Evolutionary conservation across 2,888 invertebrate genomes (phyloP).

Genomic region (Diadromus collaris): DNA sequence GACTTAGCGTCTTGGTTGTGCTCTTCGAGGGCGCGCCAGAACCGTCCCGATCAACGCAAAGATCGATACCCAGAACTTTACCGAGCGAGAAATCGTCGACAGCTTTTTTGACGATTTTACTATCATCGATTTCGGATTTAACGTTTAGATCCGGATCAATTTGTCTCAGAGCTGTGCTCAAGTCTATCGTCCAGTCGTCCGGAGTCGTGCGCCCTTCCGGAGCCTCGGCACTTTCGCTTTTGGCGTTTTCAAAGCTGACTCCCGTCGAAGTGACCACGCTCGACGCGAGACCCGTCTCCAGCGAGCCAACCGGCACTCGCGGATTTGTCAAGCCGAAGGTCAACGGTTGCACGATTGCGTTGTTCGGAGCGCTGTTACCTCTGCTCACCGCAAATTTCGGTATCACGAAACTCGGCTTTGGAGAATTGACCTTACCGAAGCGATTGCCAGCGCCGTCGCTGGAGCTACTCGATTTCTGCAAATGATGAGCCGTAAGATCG

Average conservation of each 20-base stretch:
- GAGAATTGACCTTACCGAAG: slow-evolving; percentile 18
- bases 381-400: slow-evolving; percentile 64
- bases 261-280: neutral
- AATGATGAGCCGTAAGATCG: slow-evolving; percentile 75
- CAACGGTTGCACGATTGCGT: neutral
- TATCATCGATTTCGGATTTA: slow-evolving; percentile 6
- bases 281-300: slow-evolving; percentile 2
- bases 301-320: neutral
- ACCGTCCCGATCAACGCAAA: slow-evolving; percentile 21
- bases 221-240: slow-evolving; percentile 8
- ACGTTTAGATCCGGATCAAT: slow-evolving; percentile 15
- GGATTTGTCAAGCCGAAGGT: neutral
- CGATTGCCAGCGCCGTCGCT: slow-evolving; percentile 11
- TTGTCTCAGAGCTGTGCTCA: slow-evolving; percentile 76
- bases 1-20: slow-evolving; percentile 33
- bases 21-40: neutral
- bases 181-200: slow-evolving; percentile 78
- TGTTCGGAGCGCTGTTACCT: slow-evolving; percentile 8
- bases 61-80: slow-evolving; percentile 4
- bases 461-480: slow-evolving; percentile 67
- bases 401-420: slow-evolving; percentile 66
- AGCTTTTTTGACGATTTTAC: slow-evolving; percentile 4
- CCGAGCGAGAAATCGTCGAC: neutral
- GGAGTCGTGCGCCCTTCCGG: slow-evolving; percentile 44
- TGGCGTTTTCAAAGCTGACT: neutral